Base-by-base conservation (phyloP, 2,113 vertebrate species). In the Alligator mississippiensis region DNA sequence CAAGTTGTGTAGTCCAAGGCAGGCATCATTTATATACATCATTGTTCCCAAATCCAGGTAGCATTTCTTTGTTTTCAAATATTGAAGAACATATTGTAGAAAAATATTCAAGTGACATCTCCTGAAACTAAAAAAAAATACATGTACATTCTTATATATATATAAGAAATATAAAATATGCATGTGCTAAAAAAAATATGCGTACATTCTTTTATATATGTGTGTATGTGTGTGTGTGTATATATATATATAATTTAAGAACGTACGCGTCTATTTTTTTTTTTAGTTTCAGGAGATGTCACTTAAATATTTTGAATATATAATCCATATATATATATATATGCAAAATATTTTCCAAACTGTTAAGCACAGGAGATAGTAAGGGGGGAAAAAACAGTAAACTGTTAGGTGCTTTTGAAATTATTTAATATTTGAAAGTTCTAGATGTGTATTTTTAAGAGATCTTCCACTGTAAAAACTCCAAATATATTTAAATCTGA, bases 401-500 rank as follows among this genome's bases (percentile, higher is more conserved):
- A 75, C 1, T 94, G 85, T 77, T 72, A 84, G 94, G 64, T 93
- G 17, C 15, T 95, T 96, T 95, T 94, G 85, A 95, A 95, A 91
- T 94, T 92, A 75, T 77, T 93, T 90, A 57, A 21, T 64, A 82
- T 66, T 80, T 27, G 62, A 72, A 80, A 77, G 78, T 93, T 88
- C 76, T 54, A 90, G 89, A 89, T 90, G 87, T 94, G 95, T 89
- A 82, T 64, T 66, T 96, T 38, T 80, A 90, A 94, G 96, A 96
- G 95, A 96, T 93, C 91, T 75, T 93, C 75, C 57, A 24, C 82
- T 80, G 47, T 86, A 18, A 66, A 93, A 77, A 89, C 18, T 96
- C 94, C 77, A 64, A 90, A 92, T 64, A 27, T 78, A 22, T 94
- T 96, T 93, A 77, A 88, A 24, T 38, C 38, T 88, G 89, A 93